phyloP scores from a whole-genome alignment of 2,113 vertebrate species.

The Urocynchramus pylzowi region DNA sequence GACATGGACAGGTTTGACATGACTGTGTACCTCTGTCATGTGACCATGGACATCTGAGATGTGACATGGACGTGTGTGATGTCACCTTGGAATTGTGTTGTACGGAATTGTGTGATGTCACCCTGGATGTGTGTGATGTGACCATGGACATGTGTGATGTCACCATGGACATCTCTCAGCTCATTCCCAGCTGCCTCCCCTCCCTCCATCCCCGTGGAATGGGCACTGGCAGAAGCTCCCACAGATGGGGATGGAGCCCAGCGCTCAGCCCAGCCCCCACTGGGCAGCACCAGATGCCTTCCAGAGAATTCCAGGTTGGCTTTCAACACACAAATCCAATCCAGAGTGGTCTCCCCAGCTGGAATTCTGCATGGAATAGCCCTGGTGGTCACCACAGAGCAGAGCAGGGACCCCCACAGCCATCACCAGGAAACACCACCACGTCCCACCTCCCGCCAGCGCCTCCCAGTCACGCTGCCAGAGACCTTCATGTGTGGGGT shows the following conservation, averaged over 20 bases:
- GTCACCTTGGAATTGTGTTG: too few species aligned
- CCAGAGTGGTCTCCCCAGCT: background rate
- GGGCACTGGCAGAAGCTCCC: background rate
- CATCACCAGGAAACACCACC: fast-evolving
- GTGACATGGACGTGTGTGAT: fast-evolving
- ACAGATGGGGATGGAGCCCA: fast-evolving
- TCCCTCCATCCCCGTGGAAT: fast-evolving
- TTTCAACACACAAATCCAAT: background rate
- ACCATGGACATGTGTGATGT: background rate
- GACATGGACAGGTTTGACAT: too few species aligned
- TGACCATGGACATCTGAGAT: fast-evolving
- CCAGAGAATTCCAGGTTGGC: background rate
- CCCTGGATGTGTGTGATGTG: fast-evolving
- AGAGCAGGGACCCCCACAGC: background rate
- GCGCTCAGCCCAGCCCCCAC: background rate
- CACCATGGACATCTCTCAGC: background rate
- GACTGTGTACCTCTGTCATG: too few species aligned
- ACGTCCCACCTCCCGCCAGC: background rate
- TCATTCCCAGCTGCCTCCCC: background rate
- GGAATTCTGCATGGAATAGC: background rate
- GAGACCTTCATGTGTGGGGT: fast-evolving
- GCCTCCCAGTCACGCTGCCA: background rate
- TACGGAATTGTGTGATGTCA: background rate
- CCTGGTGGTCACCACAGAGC: fast-evolving
- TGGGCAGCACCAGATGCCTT: background rate